These are phyloP conservation scores for Chaetodon auriga DNA, from an alignment of 2,113 vertebrate genomes.

Conservation along the genomic window DNA sequence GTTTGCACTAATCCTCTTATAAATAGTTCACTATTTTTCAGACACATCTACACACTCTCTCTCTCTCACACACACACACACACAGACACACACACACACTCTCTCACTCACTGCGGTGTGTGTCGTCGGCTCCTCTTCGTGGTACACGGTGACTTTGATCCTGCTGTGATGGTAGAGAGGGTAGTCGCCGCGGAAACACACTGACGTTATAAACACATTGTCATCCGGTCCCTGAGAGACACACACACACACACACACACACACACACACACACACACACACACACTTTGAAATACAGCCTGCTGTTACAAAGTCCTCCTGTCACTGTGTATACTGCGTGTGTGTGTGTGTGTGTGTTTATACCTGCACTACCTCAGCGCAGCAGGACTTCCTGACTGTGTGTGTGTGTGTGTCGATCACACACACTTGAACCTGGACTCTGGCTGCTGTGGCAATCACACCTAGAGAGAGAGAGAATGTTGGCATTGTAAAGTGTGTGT, in stretches of 20 bases:
- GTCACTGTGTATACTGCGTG: background rate
- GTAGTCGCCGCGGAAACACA: constrained; percentile 29
- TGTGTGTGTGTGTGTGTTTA: constrained; percentile 15
- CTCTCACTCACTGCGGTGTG: constrained; percentile 27
- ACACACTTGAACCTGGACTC: constrained; percentile 34
- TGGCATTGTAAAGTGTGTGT: background rate
- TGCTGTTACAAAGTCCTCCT: background rate
- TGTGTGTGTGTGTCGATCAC: constrained; percentile 30
- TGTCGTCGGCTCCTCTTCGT: background rate
- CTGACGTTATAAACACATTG: constrained; percentile 10
- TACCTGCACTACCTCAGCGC: constrained; percentile 39
- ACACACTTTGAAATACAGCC: background rate
- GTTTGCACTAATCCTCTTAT: constrained; percentile 59
- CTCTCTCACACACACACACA: background rate
- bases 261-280: background rate
- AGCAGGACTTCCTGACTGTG: constrained; percentile 52
- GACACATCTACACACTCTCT: background rate
- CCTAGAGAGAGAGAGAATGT: background rate
- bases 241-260: constrained; percentile 16
- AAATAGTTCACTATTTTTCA: constrained; percentile 3
- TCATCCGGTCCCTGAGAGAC: constrained; percentile 24
- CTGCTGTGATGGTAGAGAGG: constrained; percentile 22
- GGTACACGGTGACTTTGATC: constrained; percentile 42
- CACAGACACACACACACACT: constrained; percentile 12
- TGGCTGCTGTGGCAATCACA: constrained; percentile 5